Conservation (phyloP, 2,797 vertebrate genomes). For the Stomatorhinus walkeri region DNA sequence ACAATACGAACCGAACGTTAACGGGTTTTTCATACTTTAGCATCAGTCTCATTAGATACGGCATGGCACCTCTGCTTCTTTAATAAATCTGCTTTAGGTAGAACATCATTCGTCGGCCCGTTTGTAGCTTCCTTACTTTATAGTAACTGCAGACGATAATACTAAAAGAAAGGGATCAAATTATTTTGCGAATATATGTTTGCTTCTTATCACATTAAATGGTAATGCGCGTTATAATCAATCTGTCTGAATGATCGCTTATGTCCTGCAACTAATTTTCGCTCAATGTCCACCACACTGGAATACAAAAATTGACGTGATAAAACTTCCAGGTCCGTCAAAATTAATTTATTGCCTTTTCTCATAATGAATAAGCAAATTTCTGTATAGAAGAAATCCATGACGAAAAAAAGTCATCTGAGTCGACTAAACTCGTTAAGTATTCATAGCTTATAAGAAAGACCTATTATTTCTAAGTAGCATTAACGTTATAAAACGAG, state of each 20-base stretch:
- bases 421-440: neutral
- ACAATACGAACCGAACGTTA: neutral
- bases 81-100: neutral
- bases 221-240: neutral
- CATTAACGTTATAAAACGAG: neutral
- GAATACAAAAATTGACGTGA: neutral
- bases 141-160: neutral
- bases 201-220: neutral
- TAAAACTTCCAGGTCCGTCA: neutral
- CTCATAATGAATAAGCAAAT: neutral
- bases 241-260: neutral
- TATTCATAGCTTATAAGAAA: neutral
- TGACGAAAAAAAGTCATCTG: neutral
- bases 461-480: constrained; percentile 6
- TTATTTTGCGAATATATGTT: neutral
- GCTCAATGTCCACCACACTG: neutral
- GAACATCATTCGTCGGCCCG: neutral
- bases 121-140: neutral
- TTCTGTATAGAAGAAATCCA: neutral
- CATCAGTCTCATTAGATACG: neutral
- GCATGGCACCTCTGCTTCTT: neutral
- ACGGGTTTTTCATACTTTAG: neutral
- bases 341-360: constrained; percentile 1
- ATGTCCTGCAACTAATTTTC: neutral
- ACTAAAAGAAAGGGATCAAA: neutral